These are phyloP conservation scores for Serrognathus titanus DNA, from an alignment of 2,888 invertebrate genomes.

Conservation along the genomic window DNA sequence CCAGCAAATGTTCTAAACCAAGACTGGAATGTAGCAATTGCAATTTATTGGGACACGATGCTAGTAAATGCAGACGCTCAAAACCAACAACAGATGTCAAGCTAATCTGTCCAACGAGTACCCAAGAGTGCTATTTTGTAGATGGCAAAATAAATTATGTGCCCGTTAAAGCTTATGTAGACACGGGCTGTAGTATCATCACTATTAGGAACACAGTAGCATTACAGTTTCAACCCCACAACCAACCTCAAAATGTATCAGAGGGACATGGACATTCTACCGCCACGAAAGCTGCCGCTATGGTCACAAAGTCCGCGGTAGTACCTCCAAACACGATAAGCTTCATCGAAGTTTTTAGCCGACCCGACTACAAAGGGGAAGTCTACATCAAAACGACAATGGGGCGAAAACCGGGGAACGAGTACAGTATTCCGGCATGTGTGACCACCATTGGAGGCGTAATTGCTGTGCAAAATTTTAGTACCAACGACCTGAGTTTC, in stretches of 20 bases:
- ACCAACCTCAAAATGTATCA: no score
- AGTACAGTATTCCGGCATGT: no score
- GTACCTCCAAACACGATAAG: neutral
- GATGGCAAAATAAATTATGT: constrained; percentile 2
- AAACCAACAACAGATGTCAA: neutral
- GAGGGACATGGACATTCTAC: no score
- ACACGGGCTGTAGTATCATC: constrained; percentile 8
- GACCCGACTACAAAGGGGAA: no score
- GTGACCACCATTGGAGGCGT: no score
- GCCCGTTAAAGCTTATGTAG: constrained; percentile 4
- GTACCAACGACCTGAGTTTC: constrained; percentile 4
- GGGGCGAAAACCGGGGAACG: no score
- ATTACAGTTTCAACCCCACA: no score
- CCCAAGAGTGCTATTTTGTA: constrained; percentile 1
- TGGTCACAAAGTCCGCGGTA: neutral
- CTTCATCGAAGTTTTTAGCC: neutral
- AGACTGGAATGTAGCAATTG: neutral
- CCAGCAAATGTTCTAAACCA: neutral
- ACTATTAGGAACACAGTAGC: neutral
- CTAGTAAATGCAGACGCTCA: neutral
- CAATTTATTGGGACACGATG: neutral
- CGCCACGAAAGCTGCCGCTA: neutral
- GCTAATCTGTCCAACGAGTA: no score
- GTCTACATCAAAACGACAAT: no score
- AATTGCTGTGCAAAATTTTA: no score